phyloP scores from a whole-genome alignment of 2,797 vertebrate species.

The Alexandromys oeconomus region DNA sequence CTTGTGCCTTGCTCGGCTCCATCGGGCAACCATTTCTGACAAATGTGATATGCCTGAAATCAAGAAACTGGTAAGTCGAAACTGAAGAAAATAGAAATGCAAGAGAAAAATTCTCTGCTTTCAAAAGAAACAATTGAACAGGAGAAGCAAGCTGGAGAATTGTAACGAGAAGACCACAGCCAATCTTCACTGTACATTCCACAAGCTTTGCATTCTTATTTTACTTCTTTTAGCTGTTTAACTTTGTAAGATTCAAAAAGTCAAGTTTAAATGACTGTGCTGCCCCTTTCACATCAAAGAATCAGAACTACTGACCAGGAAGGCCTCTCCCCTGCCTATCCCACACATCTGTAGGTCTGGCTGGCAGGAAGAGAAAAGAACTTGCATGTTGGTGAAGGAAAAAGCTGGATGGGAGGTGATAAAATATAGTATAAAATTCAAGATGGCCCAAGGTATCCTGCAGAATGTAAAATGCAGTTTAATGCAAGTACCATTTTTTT shows the following conservation, averaged over 20 bases:
- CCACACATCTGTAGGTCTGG: slow-evolving; percentile 87
- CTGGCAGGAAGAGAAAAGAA: slow-evolving; percentile 88
- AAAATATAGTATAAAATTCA: slow-evolving; percentile 87
- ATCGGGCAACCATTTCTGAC: slow-evolving; percentile 92
- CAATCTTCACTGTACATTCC: slow-evolving; percentile 94
- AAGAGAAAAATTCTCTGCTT: slow-evolving; percentile 95
- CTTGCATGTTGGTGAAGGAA: slow-evolving; percentile 89
- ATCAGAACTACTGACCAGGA: slow-evolving; percentile 89
- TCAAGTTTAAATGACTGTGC: slow-evolving; percentile 91
- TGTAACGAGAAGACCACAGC: slow-evolving; percentile 89
- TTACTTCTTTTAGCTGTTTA: slow-evolving; percentile 98
- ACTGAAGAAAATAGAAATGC: slow-evolving; percentile 95
- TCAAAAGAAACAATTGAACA: slow-evolving; percentile 97
- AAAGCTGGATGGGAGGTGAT: slow-evolving; percentile 88
- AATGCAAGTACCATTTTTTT: slow-evolving; percentile 91
- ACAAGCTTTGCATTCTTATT: slow-evolving; percentile 99
- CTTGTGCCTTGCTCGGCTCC: slow-evolving; percentile 54
- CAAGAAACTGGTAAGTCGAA: slow-evolving; percentile 93
- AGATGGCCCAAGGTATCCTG: slow-evolving; percentile 88
- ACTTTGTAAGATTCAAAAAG: slow-evolving; percentile 93
- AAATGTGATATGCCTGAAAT: slow-evolving; percentile 94
- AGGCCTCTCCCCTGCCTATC: slow-evolving; percentile 85
- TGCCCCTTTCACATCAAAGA: slow-evolving; percentile 88
- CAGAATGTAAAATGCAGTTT: slow-evolving; percentile 92
- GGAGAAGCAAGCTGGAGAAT: slow-evolving; percentile 93